phyloP scores from a whole-genome alignment of 2,797 vertebrate genomes.

The Botia kubotai region DNA sequence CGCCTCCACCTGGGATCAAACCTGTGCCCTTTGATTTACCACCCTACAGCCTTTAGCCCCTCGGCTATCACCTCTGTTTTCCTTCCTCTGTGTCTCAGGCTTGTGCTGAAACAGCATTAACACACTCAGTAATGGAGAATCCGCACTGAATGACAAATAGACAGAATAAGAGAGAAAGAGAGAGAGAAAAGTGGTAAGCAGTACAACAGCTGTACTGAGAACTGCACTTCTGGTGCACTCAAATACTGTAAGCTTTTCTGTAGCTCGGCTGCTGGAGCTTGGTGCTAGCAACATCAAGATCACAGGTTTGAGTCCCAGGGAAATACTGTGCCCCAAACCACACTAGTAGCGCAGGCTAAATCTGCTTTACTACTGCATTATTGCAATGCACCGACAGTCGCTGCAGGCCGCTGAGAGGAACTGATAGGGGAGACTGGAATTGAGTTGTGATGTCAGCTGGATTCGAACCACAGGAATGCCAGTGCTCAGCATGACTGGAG shows the following conservation, averaged over 20 bases:
- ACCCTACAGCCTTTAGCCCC: slow-evolving; percentile 35
- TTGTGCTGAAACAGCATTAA: slow-evolving; percentile 51
- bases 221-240: background rate
- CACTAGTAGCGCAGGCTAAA: no score
- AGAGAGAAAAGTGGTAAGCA: background rate
- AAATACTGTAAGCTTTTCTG: background rate
- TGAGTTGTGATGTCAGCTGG: no score
- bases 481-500: no score
- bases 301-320: no score
- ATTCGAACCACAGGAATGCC: no score
- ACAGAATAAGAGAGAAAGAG: background rate
- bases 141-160: slow-evolving; percentile 47
- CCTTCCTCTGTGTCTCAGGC: slow-evolving; percentile 15
- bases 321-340: no score
- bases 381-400: no score
- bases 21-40: slow-evolving; percentile 35
- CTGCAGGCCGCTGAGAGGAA: no score
- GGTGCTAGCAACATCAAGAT: no score
- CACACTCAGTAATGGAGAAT: slow-evolving; percentile 15
- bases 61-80: slow-evolving; percentile 24
- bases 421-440: no score
- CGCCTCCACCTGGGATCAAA: slow-evolving; percentile 32
- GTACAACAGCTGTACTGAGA: background rate
- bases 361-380: no score
- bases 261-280: background rate